These are phyloP conservation scores for Drosophila suboccidentalis DNA, from an alignment of 2,888 invertebrate species.

Conservation along the genomic window DNA sequence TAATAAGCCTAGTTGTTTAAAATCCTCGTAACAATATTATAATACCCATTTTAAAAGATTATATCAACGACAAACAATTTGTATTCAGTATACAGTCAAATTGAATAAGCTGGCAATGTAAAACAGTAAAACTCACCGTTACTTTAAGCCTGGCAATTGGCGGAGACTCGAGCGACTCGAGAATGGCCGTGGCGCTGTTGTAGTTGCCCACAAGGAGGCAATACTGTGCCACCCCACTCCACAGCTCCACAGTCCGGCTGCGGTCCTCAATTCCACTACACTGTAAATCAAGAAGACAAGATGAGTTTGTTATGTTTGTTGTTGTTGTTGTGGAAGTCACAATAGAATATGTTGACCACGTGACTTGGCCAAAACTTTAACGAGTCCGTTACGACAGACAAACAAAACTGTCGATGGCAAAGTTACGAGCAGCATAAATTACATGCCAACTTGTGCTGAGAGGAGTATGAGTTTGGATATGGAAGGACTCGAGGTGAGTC, in stretches of 20 bases:
- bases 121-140: slow-evolving; percentile 82
- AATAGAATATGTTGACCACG: slow-evolving; percentile 42
- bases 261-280: slow-evolving; percentile 84
- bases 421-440: slow-evolving; percentile 70
- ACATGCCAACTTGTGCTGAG: slow-evolving; percentile 31
- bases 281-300: slow-evolving; percentile 60
- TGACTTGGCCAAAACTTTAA: slow-evolving; percentile 66
- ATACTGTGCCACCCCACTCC: slow-evolving; percentile 86
- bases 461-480: slow-evolving; percentile 1
- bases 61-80: no score
- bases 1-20: background rate
- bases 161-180: slow-evolving; percentile 85
- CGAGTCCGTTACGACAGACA: slow-evolving; percentile 59
- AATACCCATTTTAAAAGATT: no score
- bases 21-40: background rate
- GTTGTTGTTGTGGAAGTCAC: slow-evolving; percentile 1
- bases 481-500: slow-evolving; percentile 26
- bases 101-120: background rate
- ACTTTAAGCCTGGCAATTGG: slow-evolving; percentile 85
- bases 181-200: slow-evolving; percentile 85
- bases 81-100: background rate
- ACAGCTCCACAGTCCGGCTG: slow-evolving; percentile 84
- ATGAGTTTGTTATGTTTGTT: slow-evolving; percentile 41
- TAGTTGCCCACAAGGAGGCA: slow-evolving; percentile 86
- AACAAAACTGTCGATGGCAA: slow-evolving; percentile 67